These are phyloP conservation scores for Oryzias melastigma DNA, from an alignment of 2,113 vertebrate species.

Conservation along the genomic window DNA sequence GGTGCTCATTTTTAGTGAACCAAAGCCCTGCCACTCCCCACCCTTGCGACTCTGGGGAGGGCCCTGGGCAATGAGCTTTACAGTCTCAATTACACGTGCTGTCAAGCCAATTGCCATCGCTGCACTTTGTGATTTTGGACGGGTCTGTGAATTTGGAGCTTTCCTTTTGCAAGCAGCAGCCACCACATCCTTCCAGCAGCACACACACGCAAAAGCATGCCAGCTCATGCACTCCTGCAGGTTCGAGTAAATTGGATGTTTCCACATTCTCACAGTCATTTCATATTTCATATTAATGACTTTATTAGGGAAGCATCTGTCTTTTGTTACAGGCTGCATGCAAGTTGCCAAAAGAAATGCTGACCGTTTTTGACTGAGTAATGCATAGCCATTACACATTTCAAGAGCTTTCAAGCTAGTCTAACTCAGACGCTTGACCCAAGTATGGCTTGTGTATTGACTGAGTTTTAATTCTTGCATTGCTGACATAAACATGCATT, in stretches of 20 bases:
- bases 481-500: too few relatives aligned
- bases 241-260: slow-evolving; percentile 31
- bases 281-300: slow-evolving; percentile 33
- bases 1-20: slow-evolving; percentile 23
- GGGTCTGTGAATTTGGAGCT: slow-evolving; percentile 41
- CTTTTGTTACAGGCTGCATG: neutral
- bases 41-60: slow-evolving; percentile 24
- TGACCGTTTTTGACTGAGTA: slow-evolving; percentile 7
- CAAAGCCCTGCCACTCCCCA: slow-evolving; percentile 32
- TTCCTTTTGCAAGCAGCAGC: slow-evolving; percentile 19
- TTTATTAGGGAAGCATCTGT: slow-evolving; percentile 30
- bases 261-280: slow-evolving; percentile 21
- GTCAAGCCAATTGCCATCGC: slow-evolving; percentile 62
- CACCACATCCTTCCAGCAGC: slow-evolving; percentile 20
- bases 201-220: slow-evolving; percentile 16
- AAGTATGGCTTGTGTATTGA: neutral
- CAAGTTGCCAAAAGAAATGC: slow-evolving; percentile 1
- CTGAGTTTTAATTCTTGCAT: too few relatives aligned
- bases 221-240: slow-evolving; percentile 19
- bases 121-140: slow-evolving; percentile 51
- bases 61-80: slow-evolving; percentile 45
- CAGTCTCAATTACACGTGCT: slow-evolving; percentile 59
- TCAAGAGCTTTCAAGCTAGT: neutral
- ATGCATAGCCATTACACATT: neutral
- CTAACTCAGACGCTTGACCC: neutral